phyloP scores from a whole-genome alignment of 2,113 vertebrate genomes.

The Oncorhynchus kisutch region DNA sequence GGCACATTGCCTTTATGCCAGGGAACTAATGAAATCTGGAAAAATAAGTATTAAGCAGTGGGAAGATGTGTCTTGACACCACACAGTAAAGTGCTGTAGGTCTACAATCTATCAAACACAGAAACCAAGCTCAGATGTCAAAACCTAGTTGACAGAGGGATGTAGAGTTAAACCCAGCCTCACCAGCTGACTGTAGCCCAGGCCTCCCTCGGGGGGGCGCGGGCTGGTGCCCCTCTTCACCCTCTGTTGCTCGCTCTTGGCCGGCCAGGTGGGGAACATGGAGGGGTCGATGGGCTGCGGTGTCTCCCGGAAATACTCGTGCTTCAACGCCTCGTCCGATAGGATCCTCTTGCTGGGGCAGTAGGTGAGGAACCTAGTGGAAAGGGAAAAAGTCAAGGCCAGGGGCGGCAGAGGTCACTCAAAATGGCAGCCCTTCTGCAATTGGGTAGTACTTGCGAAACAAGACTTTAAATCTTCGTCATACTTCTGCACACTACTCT shows the following conservation, averaged over 20 bases:
- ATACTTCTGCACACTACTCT: background rate
- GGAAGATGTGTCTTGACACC: too few relatives aligned
- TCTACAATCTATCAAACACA: too few relatives aligned
- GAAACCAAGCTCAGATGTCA: too few relatives aligned
- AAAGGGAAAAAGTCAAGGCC: background rate
- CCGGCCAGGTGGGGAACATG: conserved; percentile 98
- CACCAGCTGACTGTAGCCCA: conserved; percentile 95
- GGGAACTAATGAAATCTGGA: background rate
- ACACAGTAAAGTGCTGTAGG: too few relatives aligned
- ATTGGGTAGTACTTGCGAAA: background rate
- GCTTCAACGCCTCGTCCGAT: conserved; percentile 89
- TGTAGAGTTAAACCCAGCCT: conserved; percentile 27
- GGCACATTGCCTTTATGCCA: background rate
- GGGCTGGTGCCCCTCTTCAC: conserved; percentile 96
- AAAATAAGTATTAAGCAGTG: too few relatives aligned
- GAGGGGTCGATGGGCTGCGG: conserved; percentile 93
- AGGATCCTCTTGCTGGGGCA: conserved; percentile 87
- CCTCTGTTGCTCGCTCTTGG: conserved; percentile 94
- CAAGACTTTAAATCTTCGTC: too few relatives aligned
- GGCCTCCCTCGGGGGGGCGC: conserved; percentile 88
- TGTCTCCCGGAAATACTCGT: conserved; percentile 89
- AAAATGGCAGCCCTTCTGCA: background rate
- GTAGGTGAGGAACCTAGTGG: conserved; percentile 88
- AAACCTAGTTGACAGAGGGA: too few relatives aligned
- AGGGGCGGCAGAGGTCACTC: background rate